Conservation (phyloP, 2,113 vertebrate genomes). For the Dipodomys merriami region DNA sequence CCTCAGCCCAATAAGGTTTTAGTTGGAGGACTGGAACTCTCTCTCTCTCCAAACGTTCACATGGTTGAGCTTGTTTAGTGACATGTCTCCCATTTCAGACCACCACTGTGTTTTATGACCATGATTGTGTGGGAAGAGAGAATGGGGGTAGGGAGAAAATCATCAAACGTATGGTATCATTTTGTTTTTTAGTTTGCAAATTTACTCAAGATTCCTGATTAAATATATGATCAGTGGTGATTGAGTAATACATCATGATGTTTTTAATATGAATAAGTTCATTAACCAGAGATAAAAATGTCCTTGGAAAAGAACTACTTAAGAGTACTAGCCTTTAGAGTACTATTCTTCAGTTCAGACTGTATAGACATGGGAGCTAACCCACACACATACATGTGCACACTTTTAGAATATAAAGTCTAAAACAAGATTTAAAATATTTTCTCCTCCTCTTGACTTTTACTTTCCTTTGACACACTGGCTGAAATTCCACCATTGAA, state of each 20-base stretch:
- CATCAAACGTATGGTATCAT: neutral
- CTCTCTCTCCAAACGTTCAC: constrained; percentile 48
- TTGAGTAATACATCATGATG: neutral
- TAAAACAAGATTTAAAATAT: constrained; percentile 43
- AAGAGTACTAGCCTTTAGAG: too few species aligned
- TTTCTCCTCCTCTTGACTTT: neutral
- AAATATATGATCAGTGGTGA: constrained; percentile 12
- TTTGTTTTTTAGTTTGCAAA: constrained; percentile 48
- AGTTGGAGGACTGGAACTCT: neutral
- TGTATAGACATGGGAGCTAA: neutral
- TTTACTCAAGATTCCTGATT: constrained; percentile 44
- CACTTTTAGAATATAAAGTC: neutral
- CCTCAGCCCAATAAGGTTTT: constrained; percentile 53
- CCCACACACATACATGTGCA: neutral
- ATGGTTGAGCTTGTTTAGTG: constrained; percentile 6
- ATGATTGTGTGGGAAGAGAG: neutral
- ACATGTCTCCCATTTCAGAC: constrained; percentile 19
- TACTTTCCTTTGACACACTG: constrained; percentile 17
- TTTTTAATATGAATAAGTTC: constrained; percentile 38
- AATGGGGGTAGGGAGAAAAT: neutral
- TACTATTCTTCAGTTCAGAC: neutral
- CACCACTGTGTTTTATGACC: constrained; percentile 19
- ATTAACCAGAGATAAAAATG: neutral
- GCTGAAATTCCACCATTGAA: constrained; percentile 46
- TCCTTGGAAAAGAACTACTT: neutral